Percentiles rank a stretch among this genome's conserved stretches.
phyloP scores from a whole-genome alignment of 2,797 vertebrate species.

The Lycodopsis pacificus region DNA sequence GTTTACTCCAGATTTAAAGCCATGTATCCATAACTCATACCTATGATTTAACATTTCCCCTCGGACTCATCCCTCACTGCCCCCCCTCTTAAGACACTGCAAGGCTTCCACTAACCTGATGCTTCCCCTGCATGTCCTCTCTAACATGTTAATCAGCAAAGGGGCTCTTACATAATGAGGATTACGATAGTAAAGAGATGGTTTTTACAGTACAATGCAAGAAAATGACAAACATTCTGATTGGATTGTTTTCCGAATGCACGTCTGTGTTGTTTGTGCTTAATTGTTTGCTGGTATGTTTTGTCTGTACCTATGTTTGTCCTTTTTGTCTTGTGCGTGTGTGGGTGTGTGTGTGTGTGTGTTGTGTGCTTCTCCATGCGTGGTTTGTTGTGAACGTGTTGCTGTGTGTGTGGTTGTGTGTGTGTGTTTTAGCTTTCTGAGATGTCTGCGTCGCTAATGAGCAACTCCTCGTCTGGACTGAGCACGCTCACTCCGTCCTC shows the following conservation, averaged over 20 bases:
- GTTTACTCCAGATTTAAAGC: constrained; percentile 11
- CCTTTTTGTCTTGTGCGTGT: constrained; percentile 40
- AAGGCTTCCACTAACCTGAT: constrained; percentile 46
- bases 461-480: constrained; percentile 89
- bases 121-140: constrained; percentile 62
- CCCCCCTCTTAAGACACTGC: constrained; percentile 23
- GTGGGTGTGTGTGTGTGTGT: constrained; percentile 40
- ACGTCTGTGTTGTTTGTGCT: constrained; percentile 74
- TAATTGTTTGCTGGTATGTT: constrained; percentile 71
- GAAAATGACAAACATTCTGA: constrained; percentile 59
- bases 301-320: constrained; percentile 63
- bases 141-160: constrained; percentile 58
- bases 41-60: not conserved
- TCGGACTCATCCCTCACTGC: not conserved
- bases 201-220: constrained; percentile 34
- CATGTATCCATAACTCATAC: not conserved
- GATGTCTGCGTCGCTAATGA: constrained; percentile 94
- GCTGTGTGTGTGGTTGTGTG: constrained; percentile 16
- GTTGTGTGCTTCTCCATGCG: constrained; percentile 28
- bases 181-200: constrained; percentile 32
- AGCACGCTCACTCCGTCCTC: constrained; percentile 95
- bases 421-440: constrained; percentile 90
- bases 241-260: constrained; percentile 71
- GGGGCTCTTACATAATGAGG: constrained; percentile 74
- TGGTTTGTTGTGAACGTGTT: constrained; percentile 47